Percentiles rank a stretch among this genome's conserved stretches.
Conservation (phyloP, 2,888 invertebrate species). For the Chymomyza caudatula region DNA sequence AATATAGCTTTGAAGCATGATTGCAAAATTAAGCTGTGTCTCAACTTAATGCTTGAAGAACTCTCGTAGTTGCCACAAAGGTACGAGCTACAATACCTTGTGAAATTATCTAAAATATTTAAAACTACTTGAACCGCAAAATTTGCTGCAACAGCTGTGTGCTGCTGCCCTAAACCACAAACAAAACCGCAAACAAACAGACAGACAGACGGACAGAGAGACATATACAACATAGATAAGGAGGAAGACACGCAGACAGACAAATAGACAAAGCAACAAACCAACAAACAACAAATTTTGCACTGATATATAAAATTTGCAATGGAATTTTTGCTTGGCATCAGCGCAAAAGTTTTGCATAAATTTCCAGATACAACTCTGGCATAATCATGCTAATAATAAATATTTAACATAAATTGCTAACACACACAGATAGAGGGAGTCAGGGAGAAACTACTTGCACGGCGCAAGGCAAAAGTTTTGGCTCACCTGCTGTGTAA, state of each 20-base stretch:
- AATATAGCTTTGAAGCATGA: too few relatives aligned
- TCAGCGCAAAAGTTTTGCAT: slow-evolving; percentile 22
- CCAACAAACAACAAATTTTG: not conserved
- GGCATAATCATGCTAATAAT: slow-evolving; percentile 21
- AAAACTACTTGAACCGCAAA: slow-evolving; percentile 2
- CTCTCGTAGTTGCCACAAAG: too few relatives aligned
- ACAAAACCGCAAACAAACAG: slow-evolving; percentile 1
- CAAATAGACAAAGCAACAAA: not conserved
- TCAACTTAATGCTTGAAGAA: too few relatives aligned
- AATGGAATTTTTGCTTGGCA: slow-evolving; percentile 10
- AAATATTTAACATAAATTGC: slow-evolving; percentile 32
- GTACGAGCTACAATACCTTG: too few relatives aligned
- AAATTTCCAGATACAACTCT: not conserved
- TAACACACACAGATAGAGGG: not conserved
- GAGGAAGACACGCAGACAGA: not conserved
- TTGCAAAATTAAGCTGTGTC: too few relatives aligned
- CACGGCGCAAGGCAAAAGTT: slow-evolving; percentile 8
- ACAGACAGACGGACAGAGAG: too few relatives aligned
- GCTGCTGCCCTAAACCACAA: not conserved
- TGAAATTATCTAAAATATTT: not conserved
- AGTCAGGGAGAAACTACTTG: not conserved
- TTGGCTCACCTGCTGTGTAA: slow-evolving; percentile 25
- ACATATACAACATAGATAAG: not conserved
- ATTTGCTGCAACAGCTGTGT: slow-evolving; percentile 7
- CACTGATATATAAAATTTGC: not conserved